These are phyloP conservation scores for Zingel zingel DNA, from an alignment of 2,113 vertebrate genomes.

Conservation along the genomic window DNA sequence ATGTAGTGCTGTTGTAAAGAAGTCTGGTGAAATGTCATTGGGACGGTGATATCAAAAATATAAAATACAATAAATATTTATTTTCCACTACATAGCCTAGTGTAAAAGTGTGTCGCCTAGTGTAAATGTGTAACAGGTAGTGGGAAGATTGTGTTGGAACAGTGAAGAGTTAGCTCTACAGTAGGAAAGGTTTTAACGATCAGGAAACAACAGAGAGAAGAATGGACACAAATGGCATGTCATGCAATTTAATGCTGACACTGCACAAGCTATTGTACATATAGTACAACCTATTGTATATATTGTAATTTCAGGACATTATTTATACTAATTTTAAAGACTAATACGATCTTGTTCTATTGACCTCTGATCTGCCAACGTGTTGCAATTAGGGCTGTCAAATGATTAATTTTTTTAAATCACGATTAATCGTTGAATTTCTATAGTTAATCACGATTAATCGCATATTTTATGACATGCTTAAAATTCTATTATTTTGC, in stretches of 20 bases:
- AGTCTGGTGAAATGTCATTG: not conserved
- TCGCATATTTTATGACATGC: too few relatives aligned
- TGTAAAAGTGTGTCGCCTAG: not conserved
- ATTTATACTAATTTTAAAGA: not conserved
- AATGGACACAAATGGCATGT: not conserved
- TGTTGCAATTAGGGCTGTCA: too few relatives aligned
- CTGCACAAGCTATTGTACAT: not conserved
- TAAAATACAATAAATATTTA: not conserved
- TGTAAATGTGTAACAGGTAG: not conserved
- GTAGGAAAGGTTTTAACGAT: slow-evolving; percentile 15
- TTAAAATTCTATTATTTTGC: too few relatives aligned
- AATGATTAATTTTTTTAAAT: too few relatives aligned
- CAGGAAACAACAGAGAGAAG: slow-evolving; percentile 9
- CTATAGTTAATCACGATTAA: too few relatives aligned
- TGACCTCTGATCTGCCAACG: not conserved
- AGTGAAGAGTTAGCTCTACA: not conserved
- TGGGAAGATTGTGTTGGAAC: not conserved
- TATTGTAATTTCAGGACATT: not conserved
- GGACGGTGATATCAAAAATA: not conserved
- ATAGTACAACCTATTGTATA: too few relatives aligned
- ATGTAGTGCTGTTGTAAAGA: not conserved
- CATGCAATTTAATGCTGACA: not conserved
- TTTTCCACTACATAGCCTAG: not conserved
- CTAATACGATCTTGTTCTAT: not conserved
- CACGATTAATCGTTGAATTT: too few relatives aligned